phyloP scores from a whole-genome alignment of 2,113 vertebrate genomes.

The Pterophyllum scalare region DNA sequence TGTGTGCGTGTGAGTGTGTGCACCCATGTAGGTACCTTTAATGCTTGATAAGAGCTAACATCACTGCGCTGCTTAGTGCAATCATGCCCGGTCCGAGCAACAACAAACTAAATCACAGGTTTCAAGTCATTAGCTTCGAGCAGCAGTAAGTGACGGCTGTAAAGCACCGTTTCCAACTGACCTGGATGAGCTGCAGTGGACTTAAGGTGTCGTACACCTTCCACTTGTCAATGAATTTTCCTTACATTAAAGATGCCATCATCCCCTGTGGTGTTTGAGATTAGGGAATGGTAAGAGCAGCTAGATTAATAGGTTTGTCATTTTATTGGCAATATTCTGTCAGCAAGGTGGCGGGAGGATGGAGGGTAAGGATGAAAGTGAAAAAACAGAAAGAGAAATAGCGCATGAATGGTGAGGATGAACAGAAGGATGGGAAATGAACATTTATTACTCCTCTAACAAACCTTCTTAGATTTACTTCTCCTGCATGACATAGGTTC shows the following conservation, averaged over 20 bases:
- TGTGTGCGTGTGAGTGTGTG: background rate
- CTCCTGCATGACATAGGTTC: conserved; percentile 34
- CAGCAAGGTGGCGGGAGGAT: background rate
- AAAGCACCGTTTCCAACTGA: background rate
- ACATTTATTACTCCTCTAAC: conserved; percentile 15
- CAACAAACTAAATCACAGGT: background rate
- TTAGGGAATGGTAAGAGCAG: background rate
- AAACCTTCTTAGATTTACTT: background rate
- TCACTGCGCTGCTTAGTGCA: background rate
- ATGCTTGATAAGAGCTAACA: conserved; percentile 1
- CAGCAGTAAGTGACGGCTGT: background rate
- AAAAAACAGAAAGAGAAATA: background rate
- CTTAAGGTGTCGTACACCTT: background rate
- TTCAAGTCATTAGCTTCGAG: background rate
- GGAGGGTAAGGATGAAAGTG: background rate
- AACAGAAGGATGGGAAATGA: conserved; percentile 6
- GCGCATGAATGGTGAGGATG: background rate
- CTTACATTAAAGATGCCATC: conserved; percentile 16
- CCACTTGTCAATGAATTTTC: background rate
- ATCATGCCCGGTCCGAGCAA: background rate
- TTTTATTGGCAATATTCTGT: conserved; percentile 38
- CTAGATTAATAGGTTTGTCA: conserved; percentile 41
- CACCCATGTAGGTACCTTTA: background rate
- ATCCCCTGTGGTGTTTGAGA: background rate
- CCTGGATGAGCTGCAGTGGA: background rate